A percentile compares a stretch with the other conserved stretches of the same genome.
These are phyloP conservation scores for Diprion similis DNA, from an alignment of 1,140 invertebrate genomes.

Conservation along the genomic window DNA sequence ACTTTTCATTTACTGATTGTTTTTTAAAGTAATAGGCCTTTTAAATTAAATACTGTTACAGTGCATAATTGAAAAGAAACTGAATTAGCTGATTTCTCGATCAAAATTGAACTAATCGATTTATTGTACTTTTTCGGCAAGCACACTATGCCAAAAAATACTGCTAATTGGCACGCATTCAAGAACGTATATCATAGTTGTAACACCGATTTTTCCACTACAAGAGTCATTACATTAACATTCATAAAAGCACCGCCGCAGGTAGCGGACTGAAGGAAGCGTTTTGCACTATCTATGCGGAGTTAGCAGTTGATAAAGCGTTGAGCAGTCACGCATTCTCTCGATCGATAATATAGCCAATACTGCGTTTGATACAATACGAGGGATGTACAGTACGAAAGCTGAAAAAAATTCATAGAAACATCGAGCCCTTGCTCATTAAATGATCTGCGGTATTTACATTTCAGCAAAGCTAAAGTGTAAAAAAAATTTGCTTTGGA, in stretches of 20 bases:
- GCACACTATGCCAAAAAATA: constrained; percentile 1
- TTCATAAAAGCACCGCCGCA: too few species aligned
- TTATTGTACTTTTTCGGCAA: constrained; percentile 9
- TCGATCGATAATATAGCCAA: background rate
- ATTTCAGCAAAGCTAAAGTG: constrained; percentile 21
- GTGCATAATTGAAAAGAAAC: too few species aligned
- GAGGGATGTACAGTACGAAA: constrained; percentile 12
- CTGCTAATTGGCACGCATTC: constrained; percentile 7
- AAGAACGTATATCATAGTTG: constrained; percentile 1
- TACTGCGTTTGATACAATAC: constrained; percentile 14
- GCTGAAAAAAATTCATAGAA: constrained; percentile 17
- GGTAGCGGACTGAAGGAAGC: constrained; percentile 32
- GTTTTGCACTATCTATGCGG: constrained; percentile 30
- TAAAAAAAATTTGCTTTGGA: constrained; percentile 23
- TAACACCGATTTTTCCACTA: constrained; percentile 21
- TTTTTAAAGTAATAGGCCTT: too few species aligned
- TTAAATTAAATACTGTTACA: too few species aligned
- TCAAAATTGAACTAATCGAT: too few species aligned
- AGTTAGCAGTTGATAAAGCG: constrained; percentile 7
- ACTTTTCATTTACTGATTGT: background rate
- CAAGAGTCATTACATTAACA: constrained; percentile 28
- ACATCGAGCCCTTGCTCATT: constrained; percentile 11
- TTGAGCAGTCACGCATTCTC: background rate
- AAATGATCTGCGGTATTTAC: constrained; percentile 13
- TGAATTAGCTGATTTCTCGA: too few species aligned